A percentile compares a stretch with the other conserved stretches of the same genome.
These are phyloP conservation scores for Thymelicus acteon DNA, from an alignment of 2,888 invertebrate genomes.

Conservation along the genomic window DNA sequence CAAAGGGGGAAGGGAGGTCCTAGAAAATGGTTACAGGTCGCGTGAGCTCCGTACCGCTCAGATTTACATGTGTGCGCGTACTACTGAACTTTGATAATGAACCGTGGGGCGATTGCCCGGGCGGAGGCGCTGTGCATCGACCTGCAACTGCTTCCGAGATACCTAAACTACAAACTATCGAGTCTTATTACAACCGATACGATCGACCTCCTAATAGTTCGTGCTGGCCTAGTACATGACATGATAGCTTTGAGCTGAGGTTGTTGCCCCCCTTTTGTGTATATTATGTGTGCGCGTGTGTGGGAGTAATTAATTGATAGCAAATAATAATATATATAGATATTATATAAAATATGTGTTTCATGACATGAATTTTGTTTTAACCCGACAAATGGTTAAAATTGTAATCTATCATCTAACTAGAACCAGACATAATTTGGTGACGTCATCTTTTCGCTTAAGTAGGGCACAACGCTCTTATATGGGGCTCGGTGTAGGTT, in stretches of 20 bases:
- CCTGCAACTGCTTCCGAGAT: slow-evolving; percentile 63
- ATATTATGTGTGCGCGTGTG: too few relatives aligned
- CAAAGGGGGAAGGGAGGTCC: slow-evolving; percentile 27
- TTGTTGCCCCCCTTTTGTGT: not conserved
- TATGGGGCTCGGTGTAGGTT: too few relatives aligned
- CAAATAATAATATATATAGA: too few relatives aligned
- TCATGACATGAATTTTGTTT: too few relatives aligned
- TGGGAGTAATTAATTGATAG: too few relatives aligned
- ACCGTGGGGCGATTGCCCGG: slow-evolving; percentile 74
- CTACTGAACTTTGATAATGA: slow-evolving; percentile 85
- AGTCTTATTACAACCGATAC: slow-evolving; percentile 39
- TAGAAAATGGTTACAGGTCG: slow-evolving; percentile 53
- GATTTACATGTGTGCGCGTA: slow-evolving; percentile 67
- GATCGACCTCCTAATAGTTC: slow-evolving; percentile 44
- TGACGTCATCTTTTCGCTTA: too few relatives aligned
- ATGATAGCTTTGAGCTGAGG: slow-evolving; percentile 1
- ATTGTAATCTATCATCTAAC: too few relatives aligned
- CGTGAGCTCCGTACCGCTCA: slow-evolving; percentile 38
- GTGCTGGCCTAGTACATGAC: slow-evolving; percentile 32
- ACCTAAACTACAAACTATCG: slow-evolving; percentile 40
- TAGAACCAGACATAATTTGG: too few relatives aligned
- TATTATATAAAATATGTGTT: too few relatives aligned
- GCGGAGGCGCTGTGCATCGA: slow-evolving; percentile 66
- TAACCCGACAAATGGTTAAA: too few relatives aligned
- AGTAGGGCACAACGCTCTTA: too few relatives aligned